Conservation (phyloP, 2,797 vertebrate genomes). For the Luscinia megarhynchos region DNA sequence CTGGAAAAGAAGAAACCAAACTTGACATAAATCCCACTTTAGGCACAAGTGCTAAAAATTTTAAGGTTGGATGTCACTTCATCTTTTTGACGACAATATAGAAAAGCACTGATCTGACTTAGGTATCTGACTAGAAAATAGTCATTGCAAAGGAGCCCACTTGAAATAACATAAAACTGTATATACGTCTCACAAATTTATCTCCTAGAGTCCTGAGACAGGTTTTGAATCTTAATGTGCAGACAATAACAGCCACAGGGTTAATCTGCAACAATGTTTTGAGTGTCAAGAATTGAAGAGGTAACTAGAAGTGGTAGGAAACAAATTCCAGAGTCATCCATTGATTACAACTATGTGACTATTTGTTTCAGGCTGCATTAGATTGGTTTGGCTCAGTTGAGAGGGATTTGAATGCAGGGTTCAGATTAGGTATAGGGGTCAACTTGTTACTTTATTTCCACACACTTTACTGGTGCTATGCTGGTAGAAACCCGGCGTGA, state of each 20-base stretch:
- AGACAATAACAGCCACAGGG: rapidly evolving
- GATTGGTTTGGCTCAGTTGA: rapidly evolving
- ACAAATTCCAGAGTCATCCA: background rate
- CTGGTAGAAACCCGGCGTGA: background rate
- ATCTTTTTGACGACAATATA: background rate
- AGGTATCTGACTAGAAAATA: background rate
- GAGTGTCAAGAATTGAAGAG: background rate
- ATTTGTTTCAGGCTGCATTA: background rate
- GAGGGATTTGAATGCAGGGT: rapidly evolving
- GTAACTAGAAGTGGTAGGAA: background rate
- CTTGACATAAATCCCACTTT: background rate
- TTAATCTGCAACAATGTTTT: background rate
- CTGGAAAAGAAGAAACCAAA: background rate
- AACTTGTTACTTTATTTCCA: background rate
- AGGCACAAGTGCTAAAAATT: background rate
- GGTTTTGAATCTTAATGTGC: background rate
- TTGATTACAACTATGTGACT: background rate
- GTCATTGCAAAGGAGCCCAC: background rate
- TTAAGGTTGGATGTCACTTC: background rate
- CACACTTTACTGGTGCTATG: rapidly evolving
- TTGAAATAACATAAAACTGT: background rate
- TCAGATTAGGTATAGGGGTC: rapidly evolving
- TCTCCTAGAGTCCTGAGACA: rapidly evolving
- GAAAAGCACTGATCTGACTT: background rate
- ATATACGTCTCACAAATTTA: background rate